Evolutionary conservation across 2,113 vertebrate genomes (phyloP), one percentile per base, ranked within the genome.

Genomic region (Silurus glanis): DNA sequence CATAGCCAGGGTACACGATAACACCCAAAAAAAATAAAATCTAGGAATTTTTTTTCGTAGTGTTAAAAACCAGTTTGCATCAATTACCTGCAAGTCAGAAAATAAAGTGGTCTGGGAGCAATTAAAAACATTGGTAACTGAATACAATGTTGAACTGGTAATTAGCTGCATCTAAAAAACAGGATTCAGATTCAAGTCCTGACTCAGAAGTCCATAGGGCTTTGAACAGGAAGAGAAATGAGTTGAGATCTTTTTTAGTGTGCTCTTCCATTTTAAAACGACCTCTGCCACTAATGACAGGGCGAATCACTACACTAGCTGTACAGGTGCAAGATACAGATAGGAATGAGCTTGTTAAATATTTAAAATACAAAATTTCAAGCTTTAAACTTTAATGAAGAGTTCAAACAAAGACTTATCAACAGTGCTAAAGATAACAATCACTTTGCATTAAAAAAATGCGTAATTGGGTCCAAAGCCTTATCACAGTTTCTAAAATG

Each of bases 381-480:
- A 84, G 87, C 86, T 91, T 94, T 80, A 93, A 94, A 93, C 90
- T 94, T 94, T 94, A 94, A 94, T 94, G 93, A 93, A 93, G 91
- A 94, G 92, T 88, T 87, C 87, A 85, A 92, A 93, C 91, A 90
- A 93, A 92, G 90, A 88, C 91, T 94, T 90, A 94, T 94, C 92
- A 92, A 92, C 90, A 91, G 89, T 88, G 89, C 87, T 88, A 89
- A 90, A 91, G 88, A 92, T 89, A 91, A 90, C 83, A 91, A 90
- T 90, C 78, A 7, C n/a, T 49, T 82, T 84, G 82, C 82, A 72
- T 37, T 37, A 37, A 37, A 86, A 88, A 80, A 85, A 81, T 51
- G 75, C 84, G 86, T 89, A 88, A 89, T 88, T 88, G 87, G 72
- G 75, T 88, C 62, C 82, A 81, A 13, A 28, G 64, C 84, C 79